These are phyloP conservation scores for Pseudopipra pipra DNA, from an alignment of 2,113 vertebrate genomes.

Conservation along the genomic window DNA sequence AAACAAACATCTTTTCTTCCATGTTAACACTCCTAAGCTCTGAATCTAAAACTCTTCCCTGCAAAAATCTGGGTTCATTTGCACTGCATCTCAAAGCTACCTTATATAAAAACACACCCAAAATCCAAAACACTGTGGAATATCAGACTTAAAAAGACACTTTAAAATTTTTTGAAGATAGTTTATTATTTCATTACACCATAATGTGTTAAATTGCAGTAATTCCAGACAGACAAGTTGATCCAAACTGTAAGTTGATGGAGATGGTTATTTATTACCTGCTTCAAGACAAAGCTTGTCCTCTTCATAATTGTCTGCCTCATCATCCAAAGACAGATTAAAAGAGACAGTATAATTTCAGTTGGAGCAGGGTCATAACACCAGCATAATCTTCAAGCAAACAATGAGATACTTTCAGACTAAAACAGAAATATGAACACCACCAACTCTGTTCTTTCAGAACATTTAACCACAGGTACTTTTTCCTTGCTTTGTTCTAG, in stretches of 20 bases:
- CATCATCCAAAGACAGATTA: slow-evolving; percentile 42
- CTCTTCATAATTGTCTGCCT: slow-evolving; percentile 25
- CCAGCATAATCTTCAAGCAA: background rate
- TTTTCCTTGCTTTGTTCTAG: slow-evolving; percentile 19
- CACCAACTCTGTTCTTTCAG: background rate
- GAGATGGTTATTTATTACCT: slow-evolving; percentile 45
- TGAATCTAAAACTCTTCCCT: background rate
- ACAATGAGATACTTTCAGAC: background rate
- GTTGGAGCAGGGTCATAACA: slow-evolving; percentile 13
- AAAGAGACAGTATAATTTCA: slow-evolving; percentile 20
- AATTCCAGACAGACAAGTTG: slow-evolving; percentile 61
- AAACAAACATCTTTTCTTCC: background rate
- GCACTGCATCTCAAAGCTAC: background rate
- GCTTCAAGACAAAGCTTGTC: slow-evolving; percentile 63
- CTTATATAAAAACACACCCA: background rate
- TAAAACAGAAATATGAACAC: background rate
- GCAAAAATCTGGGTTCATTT: background rate
- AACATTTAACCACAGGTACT: slow-evolving; percentile 16
- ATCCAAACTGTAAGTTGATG: slow-evolving; percentile 38
- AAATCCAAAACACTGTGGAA: background rate
- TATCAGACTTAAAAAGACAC: background rate
- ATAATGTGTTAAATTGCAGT: slow-evolving; percentile 17
- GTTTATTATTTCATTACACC: slow-evolving; percentile 26
- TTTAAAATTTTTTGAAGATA: background rate
- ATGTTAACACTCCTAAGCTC: background rate